Conservation (phyloP, 1,140 invertebrate species). For the Neuroterus valhalla region DNA sequence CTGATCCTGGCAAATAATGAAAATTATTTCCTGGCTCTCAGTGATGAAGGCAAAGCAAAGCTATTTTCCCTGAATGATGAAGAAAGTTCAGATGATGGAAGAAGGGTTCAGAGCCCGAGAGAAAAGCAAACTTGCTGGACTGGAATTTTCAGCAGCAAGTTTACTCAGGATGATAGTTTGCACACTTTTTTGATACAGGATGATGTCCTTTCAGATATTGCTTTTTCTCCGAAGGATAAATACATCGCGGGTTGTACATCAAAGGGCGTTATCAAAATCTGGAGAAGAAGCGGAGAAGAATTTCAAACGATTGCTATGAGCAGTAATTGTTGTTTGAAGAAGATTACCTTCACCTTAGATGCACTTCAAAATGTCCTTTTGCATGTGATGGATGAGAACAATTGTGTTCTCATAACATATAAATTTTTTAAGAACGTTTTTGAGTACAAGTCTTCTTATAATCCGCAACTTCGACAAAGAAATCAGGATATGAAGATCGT, state of each 20-base stretch:
- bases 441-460: constrained; percentile 35
- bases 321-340: constrained; percentile 15
- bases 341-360: constrained; percentile 45
- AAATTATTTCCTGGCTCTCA: constrained; percentile 65
- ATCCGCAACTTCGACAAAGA: constrained; percentile 22
- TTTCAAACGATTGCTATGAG: background rate
- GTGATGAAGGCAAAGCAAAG: constrained; percentile 64
- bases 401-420: constrained; percentile 11
- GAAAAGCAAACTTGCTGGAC: constrained; percentile 66
- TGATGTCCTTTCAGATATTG: constrained; percentile 64
- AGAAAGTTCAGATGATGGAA: constrained; percentile 49
- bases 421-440: background rate
- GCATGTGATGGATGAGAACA: constrained; percentile 55
- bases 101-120: constrained; percentile 54
- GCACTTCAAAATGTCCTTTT: constrained; percentile 56
- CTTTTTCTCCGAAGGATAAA: constrained; percentile 56
- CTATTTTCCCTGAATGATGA: constrained; percentile 59
- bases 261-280: constrained; percentile 60
- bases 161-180: constrained; percentile 60
- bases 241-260: constrained; percentile 65
- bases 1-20: constrained; percentile 61
- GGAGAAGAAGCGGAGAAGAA: constrained; percentile 28
- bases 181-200: constrained; percentile 54
- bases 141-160: constrained; percentile 49
- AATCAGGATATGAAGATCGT: constrained; percentile 9